These are phyloP conservation scores for Coilia nasus DNA, from an alignment of 2,797 vertebrate species.

Conservation along the genomic window DNA sequence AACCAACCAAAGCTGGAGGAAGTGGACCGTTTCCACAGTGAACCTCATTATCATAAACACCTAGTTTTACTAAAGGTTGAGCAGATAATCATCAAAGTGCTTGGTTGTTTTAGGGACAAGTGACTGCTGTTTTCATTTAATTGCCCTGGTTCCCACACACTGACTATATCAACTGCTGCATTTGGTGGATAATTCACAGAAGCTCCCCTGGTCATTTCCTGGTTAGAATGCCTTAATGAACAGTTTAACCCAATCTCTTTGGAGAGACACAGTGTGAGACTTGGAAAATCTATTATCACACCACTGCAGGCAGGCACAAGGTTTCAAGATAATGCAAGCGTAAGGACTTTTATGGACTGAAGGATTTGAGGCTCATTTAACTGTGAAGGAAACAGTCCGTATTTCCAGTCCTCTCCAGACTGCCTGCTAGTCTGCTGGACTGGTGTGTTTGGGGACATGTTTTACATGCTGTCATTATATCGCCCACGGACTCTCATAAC, in stretches of 20 bases:
- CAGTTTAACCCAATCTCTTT: not conserved
- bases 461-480: too few species aligned
- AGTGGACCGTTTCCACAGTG: conserved; percentile 54
- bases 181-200: conserved; percentile 17
- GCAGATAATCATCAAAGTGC: conserved; percentile 64
- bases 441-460: too few species aligned
- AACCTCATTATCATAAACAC: conserved; percentile 45
- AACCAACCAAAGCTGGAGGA: conserved; percentile 21
- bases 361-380: too few species aligned
- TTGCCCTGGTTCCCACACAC: conserved; percentile 47
- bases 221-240: not conserved
- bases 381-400: too few species aligned
- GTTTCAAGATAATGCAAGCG: not conserved
- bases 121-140: conserved; percentile 43
- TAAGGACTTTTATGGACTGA: too few species aligned
- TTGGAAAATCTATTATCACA: not conserved
- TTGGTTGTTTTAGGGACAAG: conserved; percentile 31
- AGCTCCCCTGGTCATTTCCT: not conserved
- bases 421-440: too few species aligned
- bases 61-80: conserved; percentile 48
- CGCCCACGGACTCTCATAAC: too few species aligned
- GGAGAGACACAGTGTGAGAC: not conserved
- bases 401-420: too few species aligned
- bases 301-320: not conserved
- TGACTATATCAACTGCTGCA: not conserved